phyloP scores from a whole-genome alignment of 2,888 invertebrate genomes.

The Epiblema foenella region DNA sequence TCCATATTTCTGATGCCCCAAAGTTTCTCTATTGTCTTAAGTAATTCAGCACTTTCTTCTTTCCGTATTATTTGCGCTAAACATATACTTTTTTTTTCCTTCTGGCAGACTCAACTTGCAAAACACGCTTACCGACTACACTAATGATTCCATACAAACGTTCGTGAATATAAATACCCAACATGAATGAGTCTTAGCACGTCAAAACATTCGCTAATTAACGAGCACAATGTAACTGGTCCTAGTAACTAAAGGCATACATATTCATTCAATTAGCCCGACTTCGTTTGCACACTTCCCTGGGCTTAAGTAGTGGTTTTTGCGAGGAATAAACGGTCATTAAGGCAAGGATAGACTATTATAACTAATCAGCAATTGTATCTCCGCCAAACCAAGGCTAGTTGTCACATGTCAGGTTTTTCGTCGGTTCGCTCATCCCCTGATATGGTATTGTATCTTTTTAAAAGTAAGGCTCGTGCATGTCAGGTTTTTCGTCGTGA shows the following conservation, averaged over 20 bases:
- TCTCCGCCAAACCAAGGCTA: background rate
- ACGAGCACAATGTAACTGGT: slow-evolving; percentile 34
- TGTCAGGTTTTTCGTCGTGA: too few relatives aligned
- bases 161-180: slow-evolving; percentile 16
- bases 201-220: slow-evolving; percentile 41
- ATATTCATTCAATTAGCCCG: slow-evolving; percentile 39
- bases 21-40: too few relatives aligned
- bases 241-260: slow-evolving; percentile 26
- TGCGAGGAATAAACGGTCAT: background rate
- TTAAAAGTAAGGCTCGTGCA: too few relatives aligned
- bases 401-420: background rate
- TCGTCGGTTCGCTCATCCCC: too few relatives aligned
- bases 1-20: too few relatives aligned
- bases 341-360: background rate
- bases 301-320: slow-evolving; percentile 15
- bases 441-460: too few relatives aligned
- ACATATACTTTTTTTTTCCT: background rate
- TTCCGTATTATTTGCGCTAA: too few relatives aligned
- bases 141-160: slow-evolving; percentile 3
- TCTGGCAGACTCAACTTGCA: background rate
- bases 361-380: background rate
- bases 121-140: background rate
- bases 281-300: slow-evolving; percentile 33
- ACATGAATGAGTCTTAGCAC: slow-evolving; percentile 21
- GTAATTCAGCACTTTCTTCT: too few relatives aligned